Evolutionary conservation across 2,888 invertebrate species (phyloP), one percentile per base, ranked within the genome.

Genomic region (Unio delphinus): DNA sequence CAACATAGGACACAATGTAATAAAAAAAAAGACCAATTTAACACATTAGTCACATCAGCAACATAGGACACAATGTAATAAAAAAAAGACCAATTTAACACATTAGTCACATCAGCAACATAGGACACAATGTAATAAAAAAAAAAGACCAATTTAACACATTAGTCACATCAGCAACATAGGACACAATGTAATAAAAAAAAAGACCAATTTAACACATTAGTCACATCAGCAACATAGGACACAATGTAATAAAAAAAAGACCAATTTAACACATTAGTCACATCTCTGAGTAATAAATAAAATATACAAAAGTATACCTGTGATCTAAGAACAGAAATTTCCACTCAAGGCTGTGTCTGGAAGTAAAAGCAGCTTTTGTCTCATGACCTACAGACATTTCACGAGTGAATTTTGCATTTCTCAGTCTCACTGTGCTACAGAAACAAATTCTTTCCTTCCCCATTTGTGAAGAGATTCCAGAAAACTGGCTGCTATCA

Each of bases 291-390:
- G 20, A n/a, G 18, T 61, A 26, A 61, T 54, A 30, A 61, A 34
- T 45, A 45, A 45, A 45, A 45, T 5, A 45, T 45, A 15, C 11
- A 62, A 30, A n/a, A 34, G 61, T 74, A 72, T 79, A 91, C 91
- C 91, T 93, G 87, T 97, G 96, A 88, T 98, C 97, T 45, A 98
- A 90, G 88, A 96, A 97, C 30, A 98, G 91, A 88, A 97, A 98
- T 89, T 98, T 97, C 97, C 97, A 98, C 89, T 98, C 97, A 78
- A 98, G 92, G 88, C 96, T 97, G 87, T 97, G 96, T 34, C 96
- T 92, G 0, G 97, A 97, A 0, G 95, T 95, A 87, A 98, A 98
- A 91, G 97, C 97, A 81, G 93, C 94, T 82, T 95, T 85, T 20
- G 77, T 67, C 94, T 87, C 85, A 69, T 87, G 85, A 11, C 84